Evolutionary conservation across 2,797 vertebrate species (phyloP), one percentile per base, ranked within the genome.

Genomic region (Ispidina lecontei): DNA sequence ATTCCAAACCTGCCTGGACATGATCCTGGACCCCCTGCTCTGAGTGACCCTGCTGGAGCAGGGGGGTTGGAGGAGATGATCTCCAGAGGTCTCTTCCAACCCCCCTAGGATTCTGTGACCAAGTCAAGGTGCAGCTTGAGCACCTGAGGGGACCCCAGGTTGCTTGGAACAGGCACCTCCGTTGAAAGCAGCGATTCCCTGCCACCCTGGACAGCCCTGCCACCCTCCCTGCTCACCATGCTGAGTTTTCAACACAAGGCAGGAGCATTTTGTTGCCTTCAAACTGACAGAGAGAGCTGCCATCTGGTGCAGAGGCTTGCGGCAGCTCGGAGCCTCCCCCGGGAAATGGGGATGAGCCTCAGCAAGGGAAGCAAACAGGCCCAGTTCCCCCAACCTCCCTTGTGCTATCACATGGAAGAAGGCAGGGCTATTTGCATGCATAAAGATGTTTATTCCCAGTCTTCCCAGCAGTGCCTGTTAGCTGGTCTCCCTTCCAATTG

Each of bases 231-330:
- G 12, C 58, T 46, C 17, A 2, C 17, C 6, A 1, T 3, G 1
- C 16, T 1, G 51, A 20, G 39, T 31, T 84, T 75, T 62, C n/a
- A 58, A n/a, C 37, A 7, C 44, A 56, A 20, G 20, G 1, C 26
- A 4, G 51, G 81, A 90, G 76, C 10, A 0, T 76, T 79, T 84
- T 59, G 14, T 3, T 58, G 76, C 75, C 80, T 73, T 75, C 8
- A 49, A 52, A 78, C 60, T 73, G 93, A 67, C 43, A 35, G 15
- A 47, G 58, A 19, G 58, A 84, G 73, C 46, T 89, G 87, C 79
- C 93, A 91, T 49, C 91, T 95, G 94, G 85, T 63, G 86, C 84
- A 73, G 85, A 87, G 81, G 75, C 83, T 87, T 33, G 47, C 0
- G 1, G 72, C 70, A 82, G 75, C 70, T 90, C 26, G 0, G 67